phyloP scores from a whole-genome alignment of 2,888 invertebrate genomes.

The Terebella lapidaria region DNA sequence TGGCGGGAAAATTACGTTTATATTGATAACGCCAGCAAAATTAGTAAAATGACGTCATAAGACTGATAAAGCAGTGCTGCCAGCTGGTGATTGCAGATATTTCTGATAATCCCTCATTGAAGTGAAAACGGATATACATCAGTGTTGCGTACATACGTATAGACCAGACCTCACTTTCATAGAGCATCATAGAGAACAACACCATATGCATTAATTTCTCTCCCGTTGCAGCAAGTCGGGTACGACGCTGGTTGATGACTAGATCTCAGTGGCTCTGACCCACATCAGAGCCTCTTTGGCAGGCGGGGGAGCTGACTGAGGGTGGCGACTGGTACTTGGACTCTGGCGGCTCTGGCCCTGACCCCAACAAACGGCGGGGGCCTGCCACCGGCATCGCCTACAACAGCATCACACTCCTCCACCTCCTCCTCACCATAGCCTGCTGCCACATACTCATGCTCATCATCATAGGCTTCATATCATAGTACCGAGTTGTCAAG shows the following conservation, averaged over 20 bases:
- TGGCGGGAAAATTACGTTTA: too few relatives aligned
- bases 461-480: conserved; percentile 19
- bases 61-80: too few relatives aligned
- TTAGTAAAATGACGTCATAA: too few relatives aligned
- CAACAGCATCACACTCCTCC: conserved; percentile 12
- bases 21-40: too few relatives aligned
- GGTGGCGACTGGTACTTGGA: background rate
- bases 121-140: too few relatives aligned
- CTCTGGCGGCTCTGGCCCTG: background rate
- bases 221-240: conserved; percentile 15
- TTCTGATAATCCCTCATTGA: too few relatives aligned
- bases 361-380: background rate
- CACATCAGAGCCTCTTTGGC: conserved; percentile 2
- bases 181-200: too few relatives aligned
- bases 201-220: background rate
- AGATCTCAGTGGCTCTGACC: too few relatives aligned
- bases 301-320: conserved; percentile 4
- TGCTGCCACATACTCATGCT: conserved; percentile 16
- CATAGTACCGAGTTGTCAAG: conserved; percentile 18
- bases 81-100: too few relatives aligned
- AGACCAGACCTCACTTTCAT: too few relatives aligned
- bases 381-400: background rate
- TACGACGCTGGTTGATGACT: conserved; percentile 23
- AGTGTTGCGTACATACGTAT: too few relatives aligned
- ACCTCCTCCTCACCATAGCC: conserved; percentile 19